Evolutionary conservation across 2,797 vertebrate genomes (phyloP).

Genomic region (Chaetophractus vellerosus): DNA sequence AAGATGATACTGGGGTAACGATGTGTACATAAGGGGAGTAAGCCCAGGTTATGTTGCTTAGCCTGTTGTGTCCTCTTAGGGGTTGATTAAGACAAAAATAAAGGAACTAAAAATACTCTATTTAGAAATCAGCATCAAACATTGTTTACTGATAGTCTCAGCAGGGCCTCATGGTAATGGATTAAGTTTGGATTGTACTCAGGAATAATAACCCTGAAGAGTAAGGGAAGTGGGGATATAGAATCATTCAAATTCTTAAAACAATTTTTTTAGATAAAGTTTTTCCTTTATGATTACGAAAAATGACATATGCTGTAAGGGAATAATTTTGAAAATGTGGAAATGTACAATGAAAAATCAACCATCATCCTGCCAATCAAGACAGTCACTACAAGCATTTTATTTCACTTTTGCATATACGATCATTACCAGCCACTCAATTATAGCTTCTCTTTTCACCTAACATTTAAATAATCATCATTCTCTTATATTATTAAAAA

Average conservation of each 20-base stretch:
- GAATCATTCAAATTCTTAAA: neutral
- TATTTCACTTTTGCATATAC: neutral
- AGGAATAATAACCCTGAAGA: neutral
- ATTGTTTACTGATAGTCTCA: neutral
- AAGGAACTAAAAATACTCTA: constrained; percentile 77
- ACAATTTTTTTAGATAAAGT: neutral
- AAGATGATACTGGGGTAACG: constrained; percentile 8
- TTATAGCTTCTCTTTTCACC: neutral
- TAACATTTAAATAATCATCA: neutral
- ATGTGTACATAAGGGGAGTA: neutral
- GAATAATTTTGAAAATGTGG: constrained; percentile 48
- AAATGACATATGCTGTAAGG: neutral
- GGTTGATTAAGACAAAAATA: constrained; percentile 65
- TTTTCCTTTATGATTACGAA: constrained; percentile 21
- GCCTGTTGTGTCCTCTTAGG: constrained; percentile 61
- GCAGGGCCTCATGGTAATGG: neutral
- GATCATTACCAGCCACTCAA: neutral
- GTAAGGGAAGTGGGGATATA: neutral
- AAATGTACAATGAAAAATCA: constrained; percentile 3
- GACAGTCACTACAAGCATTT: neutral
- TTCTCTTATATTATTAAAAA: neutral
- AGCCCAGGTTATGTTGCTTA: constrained; percentile 70
- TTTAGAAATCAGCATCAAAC: neutral
- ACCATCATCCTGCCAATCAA: neutral
- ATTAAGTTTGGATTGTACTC: neutral